Conservation (phyloP, 2,797 vertebrate species). For the Darevskia mixta region DNA sequence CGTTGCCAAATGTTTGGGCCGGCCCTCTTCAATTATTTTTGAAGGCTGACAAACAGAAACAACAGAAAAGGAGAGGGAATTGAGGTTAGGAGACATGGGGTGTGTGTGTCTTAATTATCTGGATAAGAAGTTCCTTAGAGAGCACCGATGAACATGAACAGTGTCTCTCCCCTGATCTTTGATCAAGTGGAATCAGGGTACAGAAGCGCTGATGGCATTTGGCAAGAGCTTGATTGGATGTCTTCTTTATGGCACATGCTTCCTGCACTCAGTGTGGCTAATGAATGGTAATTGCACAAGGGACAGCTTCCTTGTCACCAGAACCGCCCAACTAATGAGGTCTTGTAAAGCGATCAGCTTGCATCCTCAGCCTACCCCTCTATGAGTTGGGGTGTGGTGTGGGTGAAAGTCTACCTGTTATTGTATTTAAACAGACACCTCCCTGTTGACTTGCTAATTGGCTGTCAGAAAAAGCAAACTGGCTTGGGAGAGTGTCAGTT, state of each 20-base stretch:
- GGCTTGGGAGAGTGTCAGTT: accelerated
- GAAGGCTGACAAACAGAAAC: no score
- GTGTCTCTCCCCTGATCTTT: background rate
- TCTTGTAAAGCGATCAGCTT: slow-evolving; percentile 24
- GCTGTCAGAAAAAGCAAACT: slow-evolving; percentile 2
- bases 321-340: slow-evolving; percentile 29
- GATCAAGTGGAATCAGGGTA: background rate
- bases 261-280: slow-evolving; percentile 25
- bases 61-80: background rate
- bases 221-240: background rate
- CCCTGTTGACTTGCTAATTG: background rate
- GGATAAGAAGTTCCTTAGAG: background rate
- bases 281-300: background rate
- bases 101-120: background rate
- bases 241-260: slow-evolving; percentile 35
- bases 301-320: slow-evolving; percentile 15
- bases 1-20: background rate
- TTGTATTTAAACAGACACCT: background rate
- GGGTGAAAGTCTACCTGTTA: background rate
- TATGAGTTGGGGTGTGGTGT: no score
- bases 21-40: no score
- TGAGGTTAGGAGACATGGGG: background rate
- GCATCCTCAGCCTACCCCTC: background rate
- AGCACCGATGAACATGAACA: background rate
- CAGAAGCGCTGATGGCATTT: background rate